Evolutionary conservation across 1,140 invertebrate genomes (phyloP).

Genomic region (Solenopsis invicta): DNA sequence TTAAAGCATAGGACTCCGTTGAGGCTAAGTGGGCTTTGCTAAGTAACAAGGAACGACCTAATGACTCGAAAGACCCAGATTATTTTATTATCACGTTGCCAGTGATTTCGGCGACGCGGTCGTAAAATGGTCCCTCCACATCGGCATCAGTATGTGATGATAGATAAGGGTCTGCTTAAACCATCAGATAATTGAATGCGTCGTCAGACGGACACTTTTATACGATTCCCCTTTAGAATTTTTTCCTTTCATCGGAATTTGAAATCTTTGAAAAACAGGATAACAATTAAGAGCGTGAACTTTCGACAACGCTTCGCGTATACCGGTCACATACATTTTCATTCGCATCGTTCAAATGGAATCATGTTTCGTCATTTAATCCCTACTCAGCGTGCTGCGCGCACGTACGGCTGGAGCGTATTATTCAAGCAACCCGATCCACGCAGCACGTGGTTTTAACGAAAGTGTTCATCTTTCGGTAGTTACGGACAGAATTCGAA

Average conservation of each 20-base stretch:
- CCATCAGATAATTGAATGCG: conserved; percentile 68
- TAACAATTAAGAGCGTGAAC: neutral
- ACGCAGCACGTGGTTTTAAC: conserved; percentile 3
- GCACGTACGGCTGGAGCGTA: neutral
- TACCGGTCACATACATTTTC: neutral
- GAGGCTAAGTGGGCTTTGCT: conserved; percentile 82
- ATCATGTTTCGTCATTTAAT: conserved; percentile 41
- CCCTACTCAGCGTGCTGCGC: neutral
- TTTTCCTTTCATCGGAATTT: conserved; percentile 49
- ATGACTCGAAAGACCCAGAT: conserved; percentile 86
- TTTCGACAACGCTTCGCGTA: neutral
- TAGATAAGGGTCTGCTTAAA: conserved; percentile 67
- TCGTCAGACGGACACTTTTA: conserved; percentile 54
- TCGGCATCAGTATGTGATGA: conserved; percentile 50
- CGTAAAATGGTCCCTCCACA: conserved; percentile 78
- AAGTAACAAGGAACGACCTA: conserved; percentile 84
- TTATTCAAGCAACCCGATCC: conserved; percentile 28
- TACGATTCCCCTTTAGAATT: neutral
- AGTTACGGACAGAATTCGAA: conserved; percentile 66
- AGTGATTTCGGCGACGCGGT: conserved; percentile 82
- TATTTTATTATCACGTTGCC: conserved; percentile 86
- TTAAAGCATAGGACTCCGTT: conserved; percentile 55
- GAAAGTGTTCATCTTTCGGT: conserved; percentile 21
- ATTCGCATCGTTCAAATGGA: neutral
- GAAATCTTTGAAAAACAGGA: neutral